Base-by-base conservation (phyloP, 92 coral and sea anemone genomes). In the Palythoa grandis region DNA sequence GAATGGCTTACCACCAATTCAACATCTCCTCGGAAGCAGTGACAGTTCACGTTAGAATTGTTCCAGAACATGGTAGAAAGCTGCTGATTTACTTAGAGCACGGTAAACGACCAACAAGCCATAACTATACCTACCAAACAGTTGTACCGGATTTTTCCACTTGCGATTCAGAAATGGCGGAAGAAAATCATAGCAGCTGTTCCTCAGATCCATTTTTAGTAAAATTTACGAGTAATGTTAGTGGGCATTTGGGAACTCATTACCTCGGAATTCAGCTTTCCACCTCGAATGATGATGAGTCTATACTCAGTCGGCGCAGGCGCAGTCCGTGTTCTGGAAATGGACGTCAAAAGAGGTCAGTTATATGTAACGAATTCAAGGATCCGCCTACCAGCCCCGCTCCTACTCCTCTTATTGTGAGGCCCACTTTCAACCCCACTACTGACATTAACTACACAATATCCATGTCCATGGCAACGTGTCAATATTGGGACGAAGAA, bases 381-480 rank as follows among this genome's bases (percentile, higher is more conserved):
- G 98, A 94, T 50, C 98, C 98, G 14, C 98, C 98, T 3, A 92
- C 98, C 52, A 92, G 95, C 8, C 93, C 95, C 15, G 90, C 98
- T 8, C 98, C 98, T 1, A 92, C 98, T 0, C 95, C 95, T 38
- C 57, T 79, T 52, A 60, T 88, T 23, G 29, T 80, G 24, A 74
- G 48, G 11, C 95, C 98, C 37, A 14, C 57, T 23, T 94, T 88
- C 79, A 89, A 94, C 47, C 91, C 98, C 12, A 74, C 60, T 11
- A 94, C 90, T 37, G 96, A 89, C 82, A 93, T 87, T 6, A 95
- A 95, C 87, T 95, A 95, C 76, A 90, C 93, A 4, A 75, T 95
- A 78, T 77, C 95, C 19, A 88, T 93, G 70, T 89, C 93, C 52
- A 82, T 92, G 83, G 93, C 86, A 84, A 83, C 95, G 70, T 95